phyloP scores from a whole-genome alignment of 2,797 vertebrate species.

The Rhinogobio ventralis region DNA sequence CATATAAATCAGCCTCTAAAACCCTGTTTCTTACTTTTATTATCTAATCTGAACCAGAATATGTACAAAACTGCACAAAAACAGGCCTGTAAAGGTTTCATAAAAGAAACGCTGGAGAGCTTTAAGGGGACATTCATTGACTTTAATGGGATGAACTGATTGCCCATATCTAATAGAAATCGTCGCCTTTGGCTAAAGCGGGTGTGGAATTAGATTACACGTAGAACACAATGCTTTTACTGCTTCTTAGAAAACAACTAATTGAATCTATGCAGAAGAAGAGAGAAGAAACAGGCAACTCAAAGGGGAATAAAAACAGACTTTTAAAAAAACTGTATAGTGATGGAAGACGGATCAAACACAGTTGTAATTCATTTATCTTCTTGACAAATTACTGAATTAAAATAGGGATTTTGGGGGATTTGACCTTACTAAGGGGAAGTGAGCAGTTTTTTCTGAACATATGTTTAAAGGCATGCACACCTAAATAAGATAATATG shows the following conservation, averaged over 20 bases:
- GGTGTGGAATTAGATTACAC: slow-evolving; percentile 81
- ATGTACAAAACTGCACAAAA: slow-evolving; percentile 77
- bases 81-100: slow-evolving; percentile 81
- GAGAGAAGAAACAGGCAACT: slow-evolving; percentile 82
- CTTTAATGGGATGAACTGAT: slow-evolving; percentile 88
- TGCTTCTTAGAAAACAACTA: slow-evolving; percentile 86
- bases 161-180: slow-evolving; percentile 88
- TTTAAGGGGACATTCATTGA: slow-evolving; percentile 85
- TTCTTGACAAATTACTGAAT: neutral
- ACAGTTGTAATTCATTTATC: neutral
- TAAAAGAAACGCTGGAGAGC: slow-evolving; percentile 83
- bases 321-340: neutral
- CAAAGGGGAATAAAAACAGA: slow-evolving; percentile 72
- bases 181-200: slow-evolving; percentile 82
- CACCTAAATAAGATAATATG: neutral
- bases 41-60: slow-evolving; percentile 76
- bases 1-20: slow-evolving; percentile 71
- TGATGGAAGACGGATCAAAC: slow-evolving; percentile 7
- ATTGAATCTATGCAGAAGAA: slow-evolving; percentile 79
- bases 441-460: neutral
- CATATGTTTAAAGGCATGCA: neutral
- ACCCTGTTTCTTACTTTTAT: slow-evolving; percentile 72
- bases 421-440: neutral
- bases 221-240: slow-evolving; percentile 86
- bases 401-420: neutral